phyloP scores from a whole-genome alignment of 2,888 invertebrate genomes.

The Chymomyza caudatula region DNA sequence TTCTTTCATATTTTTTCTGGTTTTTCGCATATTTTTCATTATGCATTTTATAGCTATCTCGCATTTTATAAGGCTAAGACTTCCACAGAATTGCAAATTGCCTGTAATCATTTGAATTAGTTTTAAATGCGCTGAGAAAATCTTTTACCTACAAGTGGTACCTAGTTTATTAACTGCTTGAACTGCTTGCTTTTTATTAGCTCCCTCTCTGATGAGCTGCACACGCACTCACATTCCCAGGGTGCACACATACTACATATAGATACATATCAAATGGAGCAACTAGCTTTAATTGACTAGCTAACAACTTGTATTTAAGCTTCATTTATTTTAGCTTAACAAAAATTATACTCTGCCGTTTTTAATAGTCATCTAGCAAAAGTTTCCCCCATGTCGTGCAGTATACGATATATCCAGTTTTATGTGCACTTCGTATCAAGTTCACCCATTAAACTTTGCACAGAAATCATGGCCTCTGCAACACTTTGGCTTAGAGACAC shows the following conservation, averaged over 20 bases:
- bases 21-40: slow-evolving; percentile 31
- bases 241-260: background rate
- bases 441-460: slow-evolving; percentile 72
- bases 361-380: background rate
- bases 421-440: slow-evolving; percentile 45
- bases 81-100: slow-evolving; percentile 38
- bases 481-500: slow-evolving; percentile 29
- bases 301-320: slow-evolving; percentile 17
- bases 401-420: slow-evolving; percentile 48
- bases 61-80: slow-evolving; percentile 15
- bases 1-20: slow-evolving; percentile 17
- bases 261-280: slow-evolving; percentile 27
- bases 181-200: background rate
- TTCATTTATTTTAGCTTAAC: slow-evolving; percentile 32
- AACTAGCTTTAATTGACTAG: slow-evolving; percentile 33
- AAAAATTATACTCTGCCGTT: slow-evolving; percentile 2
- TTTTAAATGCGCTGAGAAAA: slow-evolving; percentile 62
- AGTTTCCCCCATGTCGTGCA: slow-evolving; percentile 20
- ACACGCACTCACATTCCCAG: slow-evolving; percentile 34
- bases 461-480: slow-evolving; percentile 40
- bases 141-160: background rate
- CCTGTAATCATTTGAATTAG: slow-evolving; percentile 58
- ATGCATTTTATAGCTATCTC: slow-evolving; percentile 26
- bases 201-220: background rate
- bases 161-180: background rate